Evolutionary conservation across 2,797 vertebrate species (phyloP).

Genomic region (Buphagus erythrorhynchus): DNA sequence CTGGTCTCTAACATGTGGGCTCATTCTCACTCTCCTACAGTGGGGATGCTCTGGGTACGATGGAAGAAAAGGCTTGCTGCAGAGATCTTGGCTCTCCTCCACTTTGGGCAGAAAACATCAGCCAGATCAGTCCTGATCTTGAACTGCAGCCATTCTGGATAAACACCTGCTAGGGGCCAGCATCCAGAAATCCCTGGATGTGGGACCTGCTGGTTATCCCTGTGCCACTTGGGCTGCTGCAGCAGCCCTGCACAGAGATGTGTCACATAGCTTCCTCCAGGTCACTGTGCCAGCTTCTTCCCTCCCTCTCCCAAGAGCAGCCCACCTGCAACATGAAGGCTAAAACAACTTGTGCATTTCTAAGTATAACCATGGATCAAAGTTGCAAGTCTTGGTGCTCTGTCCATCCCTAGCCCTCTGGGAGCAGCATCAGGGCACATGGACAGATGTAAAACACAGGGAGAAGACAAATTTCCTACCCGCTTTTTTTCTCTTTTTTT

Average conservation of each 20-base stretch:
- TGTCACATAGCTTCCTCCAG: background rate
- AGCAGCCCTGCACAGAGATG: background rate
- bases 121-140: background rate
- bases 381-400: background rate
- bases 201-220: background rate
- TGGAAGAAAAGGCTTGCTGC: background rate
- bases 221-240: background rate
- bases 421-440: background rate
- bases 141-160: background rate
- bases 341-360: background rate
- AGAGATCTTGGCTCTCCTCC: background rate
- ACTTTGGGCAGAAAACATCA: background rate
- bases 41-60: background rate
- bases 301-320: background rate
- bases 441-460: background rate
- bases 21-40: background rate
- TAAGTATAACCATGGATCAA: background rate
- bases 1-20: background rate
- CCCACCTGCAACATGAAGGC: background rate
- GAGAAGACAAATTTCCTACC: rapidly evolving
- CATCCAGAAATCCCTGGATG: rapidly evolving
- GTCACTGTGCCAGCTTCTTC: background rate
- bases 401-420: background rate
- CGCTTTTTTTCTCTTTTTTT: rapidly evolving
- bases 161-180: background rate